Conservation (phyloP, 2,888 invertebrate species). For the Apodemia zela region DNA sequence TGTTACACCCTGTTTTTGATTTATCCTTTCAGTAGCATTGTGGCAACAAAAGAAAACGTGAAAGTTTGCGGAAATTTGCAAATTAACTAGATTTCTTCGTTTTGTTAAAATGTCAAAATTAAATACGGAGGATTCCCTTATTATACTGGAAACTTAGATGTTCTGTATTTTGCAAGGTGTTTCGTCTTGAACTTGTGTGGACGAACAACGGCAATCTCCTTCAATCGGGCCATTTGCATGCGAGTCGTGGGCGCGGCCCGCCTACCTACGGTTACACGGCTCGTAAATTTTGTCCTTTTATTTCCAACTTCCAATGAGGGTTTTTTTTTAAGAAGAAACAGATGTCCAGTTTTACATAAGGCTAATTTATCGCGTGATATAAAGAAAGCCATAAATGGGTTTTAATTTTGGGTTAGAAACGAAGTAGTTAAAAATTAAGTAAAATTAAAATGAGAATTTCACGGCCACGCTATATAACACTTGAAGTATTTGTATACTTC, state of each 20-base stretch:
- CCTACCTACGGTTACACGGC: conserved; percentile 72
- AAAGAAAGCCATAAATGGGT: background rate
- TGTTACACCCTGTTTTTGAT: too few relatives aligned
- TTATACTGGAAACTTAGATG: conserved; percentile 14
- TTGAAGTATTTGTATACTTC: too few relatives aligned
- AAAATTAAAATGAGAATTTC: background rate
- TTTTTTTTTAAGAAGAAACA: conserved; percentile 60
- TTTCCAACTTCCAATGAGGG: conserved; percentile 56
- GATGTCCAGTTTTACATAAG: conserved; percentile 72
- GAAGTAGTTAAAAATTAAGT: background rate
- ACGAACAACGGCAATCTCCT: conserved; percentile 53
- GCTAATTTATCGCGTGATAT: conserved; percentile 60
- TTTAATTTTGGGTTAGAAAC: background rate
- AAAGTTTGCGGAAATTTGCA: too few relatives aligned
- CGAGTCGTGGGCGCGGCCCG: conserved; percentile 68
- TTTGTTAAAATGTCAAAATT: background rate
- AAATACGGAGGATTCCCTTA: background rate
- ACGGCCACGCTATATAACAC: too few relatives aligned
- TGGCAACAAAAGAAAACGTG: too few relatives aligned
- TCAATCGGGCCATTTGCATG: conserved; percentile 76
- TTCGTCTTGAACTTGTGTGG: conserved; percentile 59
- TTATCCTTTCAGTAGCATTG: too few relatives aligned
- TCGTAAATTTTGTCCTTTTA: conserved; percentile 78
- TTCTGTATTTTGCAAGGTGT: conserved; percentile 39
- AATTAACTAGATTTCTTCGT: too few relatives aligned